phyloP scores from a whole-genome alignment of 37 sponge, comb jelly and placozoan genomes.

The Chondrilla cf. caribensis region DNA sequence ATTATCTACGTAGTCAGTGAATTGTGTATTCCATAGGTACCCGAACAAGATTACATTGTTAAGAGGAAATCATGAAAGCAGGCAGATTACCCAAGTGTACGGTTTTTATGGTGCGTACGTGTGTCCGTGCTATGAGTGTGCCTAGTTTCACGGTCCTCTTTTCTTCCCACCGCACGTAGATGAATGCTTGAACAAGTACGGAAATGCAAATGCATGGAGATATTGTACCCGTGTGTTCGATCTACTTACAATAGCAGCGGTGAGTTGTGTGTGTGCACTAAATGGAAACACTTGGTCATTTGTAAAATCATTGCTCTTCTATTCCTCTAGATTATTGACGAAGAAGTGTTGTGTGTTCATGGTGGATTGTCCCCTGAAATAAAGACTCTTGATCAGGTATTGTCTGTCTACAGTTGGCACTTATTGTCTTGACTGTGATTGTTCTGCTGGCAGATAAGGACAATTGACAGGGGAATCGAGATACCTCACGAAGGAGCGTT shows the following conservation, averaged over 20 bases:
- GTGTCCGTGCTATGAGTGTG: not conserved
- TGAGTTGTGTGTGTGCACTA: slow-evolving; percentile 45
- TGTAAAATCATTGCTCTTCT: too few relatives aligned
- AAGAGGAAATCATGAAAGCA: slow-evolving; percentile 96
- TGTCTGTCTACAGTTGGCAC: too few relatives aligned
- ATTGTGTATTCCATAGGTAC: slow-evolving; percentile 36
- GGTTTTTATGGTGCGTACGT: slow-evolving; percentile 92
- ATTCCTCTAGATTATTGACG: slow-evolving; percentile 87
- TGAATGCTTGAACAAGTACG: slow-evolving; percentile 99
- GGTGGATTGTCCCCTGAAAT: slow-evolving; percentile 99
- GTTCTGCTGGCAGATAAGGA: slow-evolving; percentile 67
- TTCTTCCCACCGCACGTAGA: too few relatives aligned
- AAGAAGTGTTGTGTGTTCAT: slow-evolving; percentile 96
- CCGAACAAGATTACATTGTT: slow-evolving; percentile 86
- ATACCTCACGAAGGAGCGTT: slow-evolving; percentile 99
- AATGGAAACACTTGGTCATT: too few relatives aligned
- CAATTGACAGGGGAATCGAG: slow-evolving; percentile 93
- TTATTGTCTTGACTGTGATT: not conserved
- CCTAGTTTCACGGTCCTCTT: not conserved
- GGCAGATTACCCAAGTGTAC: slow-evolving; percentile 98
- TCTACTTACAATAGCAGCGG: slow-evolving; percentile 96
- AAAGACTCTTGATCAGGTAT: slow-evolving; percentile 95
- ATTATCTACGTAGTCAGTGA: too few relatives aligned
- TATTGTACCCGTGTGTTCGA: slow-evolving; percentile 97
- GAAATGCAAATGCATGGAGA: slow-evolving; percentile 98